Evolutionary conservation across 2,113 vertebrate species (phyloP).

Genomic region (Sclerurus mexicanus): DNA sequence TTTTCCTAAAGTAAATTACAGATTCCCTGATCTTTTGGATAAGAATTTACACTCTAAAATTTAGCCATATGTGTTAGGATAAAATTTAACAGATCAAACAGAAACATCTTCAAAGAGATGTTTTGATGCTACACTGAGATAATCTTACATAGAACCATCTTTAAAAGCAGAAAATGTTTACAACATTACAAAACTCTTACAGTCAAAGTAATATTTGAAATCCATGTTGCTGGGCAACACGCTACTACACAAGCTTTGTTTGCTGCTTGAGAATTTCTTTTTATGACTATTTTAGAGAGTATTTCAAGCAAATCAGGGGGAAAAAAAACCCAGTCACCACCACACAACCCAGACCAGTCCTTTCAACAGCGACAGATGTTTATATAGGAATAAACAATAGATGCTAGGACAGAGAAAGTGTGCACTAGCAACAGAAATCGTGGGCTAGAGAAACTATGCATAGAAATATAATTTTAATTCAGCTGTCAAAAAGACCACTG

Average conservation of each 20-base stretch:
- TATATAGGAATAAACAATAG: neutral
- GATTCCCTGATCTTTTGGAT: neutral
- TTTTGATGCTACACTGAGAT: neutral
- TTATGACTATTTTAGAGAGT: neutral
- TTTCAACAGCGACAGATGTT: slow-evolving; percentile 9
- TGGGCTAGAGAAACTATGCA: neutral
- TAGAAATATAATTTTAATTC: neutral
- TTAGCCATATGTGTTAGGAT: neutral
- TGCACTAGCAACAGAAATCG: neutral
- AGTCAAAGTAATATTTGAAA: neutral
- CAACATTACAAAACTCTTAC: neutral
- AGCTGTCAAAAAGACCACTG: neutral
- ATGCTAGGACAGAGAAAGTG: neutral
- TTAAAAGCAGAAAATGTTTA: neutral
- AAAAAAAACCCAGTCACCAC: neutral
- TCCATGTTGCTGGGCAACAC: neutral
- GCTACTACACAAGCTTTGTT: neutral
- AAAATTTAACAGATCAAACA: neutral
- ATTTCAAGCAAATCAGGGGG: neutral
- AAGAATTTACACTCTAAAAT: neutral
- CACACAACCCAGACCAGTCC: neutral
- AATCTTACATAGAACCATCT: neutral
- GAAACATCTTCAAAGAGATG: neutral
- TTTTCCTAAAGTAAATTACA: neutral
- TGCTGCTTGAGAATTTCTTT: neutral